A percentile compares a stretch with the other conserved stretches of the same genome.
These are phyloP conservation scores for Platysteira castanea DNA, from an alignment of 2,113 vertebrate genomes.

Conservation along the genomic window DNA sequence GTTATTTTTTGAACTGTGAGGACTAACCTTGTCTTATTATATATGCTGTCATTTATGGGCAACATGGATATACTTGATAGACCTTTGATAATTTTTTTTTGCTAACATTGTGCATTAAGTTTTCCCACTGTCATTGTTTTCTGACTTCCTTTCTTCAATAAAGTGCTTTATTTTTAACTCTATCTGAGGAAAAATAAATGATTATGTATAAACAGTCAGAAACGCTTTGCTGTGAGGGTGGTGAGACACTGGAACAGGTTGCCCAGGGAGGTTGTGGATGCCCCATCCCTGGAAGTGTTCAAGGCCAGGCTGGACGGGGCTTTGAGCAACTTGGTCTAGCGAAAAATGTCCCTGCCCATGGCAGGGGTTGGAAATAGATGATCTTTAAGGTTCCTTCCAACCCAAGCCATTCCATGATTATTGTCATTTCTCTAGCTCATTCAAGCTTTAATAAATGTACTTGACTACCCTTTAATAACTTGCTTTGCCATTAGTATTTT, in stretches of 20 bases:
- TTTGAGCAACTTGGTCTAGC: neutral
- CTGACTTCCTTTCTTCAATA: neutral
- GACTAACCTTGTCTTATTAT: neutral
- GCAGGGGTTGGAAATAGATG: neutral
- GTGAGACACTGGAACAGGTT: neutral
- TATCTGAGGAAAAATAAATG: neutral
- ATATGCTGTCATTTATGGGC: neutral
- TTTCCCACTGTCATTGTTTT: neutral
- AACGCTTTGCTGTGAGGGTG: neutral
- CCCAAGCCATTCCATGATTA: neutral
- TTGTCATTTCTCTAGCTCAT: neutral
- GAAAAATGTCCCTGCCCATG: neutral
- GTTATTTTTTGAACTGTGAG: neutral
- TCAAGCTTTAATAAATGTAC: neutral
- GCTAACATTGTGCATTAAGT: neutral
- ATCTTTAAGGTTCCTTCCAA: neutral
- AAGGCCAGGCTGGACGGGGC: accelerated
- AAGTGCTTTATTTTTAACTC: neutral
- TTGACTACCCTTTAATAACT: neutral
- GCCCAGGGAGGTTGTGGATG: neutral
- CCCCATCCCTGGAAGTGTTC: neutral
- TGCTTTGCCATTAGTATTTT: neutral
- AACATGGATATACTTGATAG: neutral
- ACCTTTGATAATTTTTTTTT: neutral
- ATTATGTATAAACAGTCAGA: neutral